Conservation (phyloP, 2,113 vertebrate genomes). For the Gopherus evgoodei region DNA sequence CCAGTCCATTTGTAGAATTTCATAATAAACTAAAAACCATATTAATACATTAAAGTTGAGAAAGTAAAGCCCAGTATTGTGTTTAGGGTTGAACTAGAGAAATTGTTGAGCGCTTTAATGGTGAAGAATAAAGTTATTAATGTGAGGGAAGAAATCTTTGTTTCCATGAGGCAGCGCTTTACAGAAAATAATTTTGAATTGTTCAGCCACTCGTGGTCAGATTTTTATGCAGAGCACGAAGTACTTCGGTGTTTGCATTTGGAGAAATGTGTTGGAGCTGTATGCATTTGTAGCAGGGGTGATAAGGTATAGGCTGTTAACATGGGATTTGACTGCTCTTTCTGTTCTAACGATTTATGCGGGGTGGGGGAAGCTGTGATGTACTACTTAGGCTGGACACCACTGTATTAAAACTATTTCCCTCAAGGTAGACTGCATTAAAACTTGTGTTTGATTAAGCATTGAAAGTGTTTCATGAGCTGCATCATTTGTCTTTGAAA, state of each 20-base stretch:
- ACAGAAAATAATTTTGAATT: neutral
- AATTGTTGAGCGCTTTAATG: neutral
- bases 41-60: neutral
- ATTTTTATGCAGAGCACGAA: neutral
- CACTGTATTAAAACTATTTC: too few species aligned
- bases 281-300: neutral
- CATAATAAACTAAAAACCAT: neutral
- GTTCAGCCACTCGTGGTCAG: neutral
- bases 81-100: neutral
- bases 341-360: neutral
- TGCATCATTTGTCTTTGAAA: neutral
- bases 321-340: neutral
- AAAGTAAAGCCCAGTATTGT: neutral
- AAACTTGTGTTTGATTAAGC: neutral
- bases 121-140: neutral
- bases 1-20: neutral
- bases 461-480: neutral
- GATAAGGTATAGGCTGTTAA: neutral
- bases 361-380: neutral
- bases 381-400: too few species aligned
- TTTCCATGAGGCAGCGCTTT: neutral
- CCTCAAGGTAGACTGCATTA: neutral
- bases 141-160: neutral
- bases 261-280: rapidly evolving
- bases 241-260: neutral